A percentile compares a stretch with the other conserved stretches of the same genome.
These are phyloP conservation scores for Caenorhabditis latens DNA, from an alignment of 1,140 invertebrate genomes.

Conservation along the genomic window DNA sequence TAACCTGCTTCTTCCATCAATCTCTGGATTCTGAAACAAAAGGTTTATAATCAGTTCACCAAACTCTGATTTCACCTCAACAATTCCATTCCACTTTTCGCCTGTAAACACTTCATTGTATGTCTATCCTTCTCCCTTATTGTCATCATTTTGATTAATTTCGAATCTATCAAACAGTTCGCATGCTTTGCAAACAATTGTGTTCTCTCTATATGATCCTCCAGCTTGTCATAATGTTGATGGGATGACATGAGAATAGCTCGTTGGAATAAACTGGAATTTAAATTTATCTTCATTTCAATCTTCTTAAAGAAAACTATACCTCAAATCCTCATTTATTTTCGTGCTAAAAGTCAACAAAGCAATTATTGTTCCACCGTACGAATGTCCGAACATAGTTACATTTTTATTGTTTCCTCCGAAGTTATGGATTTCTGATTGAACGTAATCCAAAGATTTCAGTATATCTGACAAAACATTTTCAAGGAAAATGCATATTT, in stretches of 20 bases:
- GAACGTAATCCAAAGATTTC: slow-evolving; percentile 1
- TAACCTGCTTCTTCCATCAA: slow-evolving; percentile 26
- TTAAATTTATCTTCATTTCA: not conserved
- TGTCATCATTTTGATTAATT: not conserved
- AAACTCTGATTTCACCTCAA: not conserved
- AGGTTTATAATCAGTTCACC: not conserved
- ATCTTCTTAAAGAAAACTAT: not conserved
- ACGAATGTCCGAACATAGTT: slow-evolving; percentile 42
- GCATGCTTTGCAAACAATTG: not conserved
- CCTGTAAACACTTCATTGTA: slow-evolving; percentile 12
- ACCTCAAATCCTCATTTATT: slow-evolving; percentile 41
- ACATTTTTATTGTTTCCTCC: slow-evolving; percentile 34
- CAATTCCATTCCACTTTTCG: slow-evolving; percentile 8
- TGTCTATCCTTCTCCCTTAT: not conserved
- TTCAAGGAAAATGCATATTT: not conserved
- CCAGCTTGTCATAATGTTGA: not conserved
- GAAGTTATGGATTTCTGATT: slow-evolving; percentile 42
- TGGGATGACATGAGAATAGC: not conserved
- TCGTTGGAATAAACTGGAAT: slow-evolving; percentile 53
- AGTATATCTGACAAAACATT: slow-evolving; percentile 3
- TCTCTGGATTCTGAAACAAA: slow-evolving; percentile 45
- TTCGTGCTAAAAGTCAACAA: slow-evolving; percentile 3
- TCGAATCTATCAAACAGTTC: not conserved
- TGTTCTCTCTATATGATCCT: not conserved
- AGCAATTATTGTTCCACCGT: not conserved